phyloP scores from a whole-genome alignment of 2,113 vertebrate species.

The Oncorhynchus masou region DNA sequence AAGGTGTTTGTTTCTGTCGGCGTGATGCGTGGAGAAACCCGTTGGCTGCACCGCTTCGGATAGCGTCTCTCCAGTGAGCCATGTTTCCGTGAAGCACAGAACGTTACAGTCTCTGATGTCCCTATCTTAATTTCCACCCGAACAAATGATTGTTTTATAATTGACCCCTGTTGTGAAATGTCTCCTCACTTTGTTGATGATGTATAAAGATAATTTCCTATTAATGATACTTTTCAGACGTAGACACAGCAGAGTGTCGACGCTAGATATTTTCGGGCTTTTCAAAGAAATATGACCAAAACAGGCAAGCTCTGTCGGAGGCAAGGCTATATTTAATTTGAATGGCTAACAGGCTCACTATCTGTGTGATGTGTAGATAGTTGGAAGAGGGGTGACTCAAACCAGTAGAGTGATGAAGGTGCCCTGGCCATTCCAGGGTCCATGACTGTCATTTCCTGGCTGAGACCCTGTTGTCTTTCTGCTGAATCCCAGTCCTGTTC shows the following conservation, averaged over 20 bases:
- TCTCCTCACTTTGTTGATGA: constrained; percentile 8
- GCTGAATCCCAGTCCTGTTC: constrained; percentile 1
- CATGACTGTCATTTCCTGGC: neutral
- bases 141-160: constrained; percentile 4
- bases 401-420: neutral
- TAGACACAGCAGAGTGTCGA: neutral
- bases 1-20: too few species aligned
- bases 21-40: too few species aligned
- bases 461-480: neutral
- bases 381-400: neutral
- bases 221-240: constrained; percentile 17
- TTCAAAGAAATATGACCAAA: constrained; percentile 11
- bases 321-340: constrained; percentile 19
- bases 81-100: too few species aligned
- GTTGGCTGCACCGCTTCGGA: too few species aligned
- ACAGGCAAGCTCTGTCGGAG: constrained; percentile 1
- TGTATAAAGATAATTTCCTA: constrained; percentile 18
- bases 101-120: too few species aligned
- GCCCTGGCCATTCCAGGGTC: neutral
- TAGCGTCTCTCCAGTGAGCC: too few species aligned
- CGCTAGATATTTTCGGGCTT: neutral
- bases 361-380: neutral
- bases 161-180: neutral
- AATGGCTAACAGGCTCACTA: neutral
- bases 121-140: constrained; percentile 17